These are phyloP conservation scores for Centropus bengalensis DNA, from an alignment of 2,113 vertebrate genomes.

Conservation along the genomic window DNA sequence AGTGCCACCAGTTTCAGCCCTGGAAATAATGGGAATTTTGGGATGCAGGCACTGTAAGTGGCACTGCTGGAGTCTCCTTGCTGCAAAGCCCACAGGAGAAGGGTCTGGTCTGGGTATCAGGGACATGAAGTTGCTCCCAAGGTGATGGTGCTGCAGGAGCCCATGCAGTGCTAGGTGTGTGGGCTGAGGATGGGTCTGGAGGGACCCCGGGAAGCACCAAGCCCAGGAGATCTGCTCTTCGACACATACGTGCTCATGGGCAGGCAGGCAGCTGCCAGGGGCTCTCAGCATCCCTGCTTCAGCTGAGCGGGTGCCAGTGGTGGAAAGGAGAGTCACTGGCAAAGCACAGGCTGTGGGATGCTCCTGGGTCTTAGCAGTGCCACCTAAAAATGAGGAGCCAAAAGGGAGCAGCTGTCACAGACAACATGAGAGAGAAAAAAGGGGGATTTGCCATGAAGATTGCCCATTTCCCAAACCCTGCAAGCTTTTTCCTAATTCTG, in stretches of 20 bases:
- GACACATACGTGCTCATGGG: background rate
- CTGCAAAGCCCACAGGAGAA: background rate
- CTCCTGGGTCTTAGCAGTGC: background rate
- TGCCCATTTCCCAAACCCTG: background rate
- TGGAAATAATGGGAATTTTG: fast-evolving
- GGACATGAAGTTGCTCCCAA: fast-evolving
- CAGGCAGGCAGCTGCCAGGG: background rate
- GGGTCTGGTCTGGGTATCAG: background rate
- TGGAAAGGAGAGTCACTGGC: background rate
- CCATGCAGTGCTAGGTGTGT: fast-evolving
- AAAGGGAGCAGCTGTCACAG: background rate
- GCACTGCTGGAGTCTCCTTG: background rate
- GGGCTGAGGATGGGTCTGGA: background rate
- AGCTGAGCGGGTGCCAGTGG: fast-evolving
- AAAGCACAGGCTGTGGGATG: fast-evolving
- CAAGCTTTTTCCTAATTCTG: background rate
- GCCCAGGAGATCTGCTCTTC: background rate
- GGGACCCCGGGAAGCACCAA: fast-evolving
- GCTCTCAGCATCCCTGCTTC: background rate
- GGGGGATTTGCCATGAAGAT: background rate
- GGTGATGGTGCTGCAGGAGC: background rate
- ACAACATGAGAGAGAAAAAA: background rate
- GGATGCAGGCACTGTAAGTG: fast-evolving
- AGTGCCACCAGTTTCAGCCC: background rate
- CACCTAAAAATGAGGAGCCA: background rate